phyloP scores from a whole-genome alignment of 2,797 vertebrate species.

The Pseudomugil gertrudae region DNA sequence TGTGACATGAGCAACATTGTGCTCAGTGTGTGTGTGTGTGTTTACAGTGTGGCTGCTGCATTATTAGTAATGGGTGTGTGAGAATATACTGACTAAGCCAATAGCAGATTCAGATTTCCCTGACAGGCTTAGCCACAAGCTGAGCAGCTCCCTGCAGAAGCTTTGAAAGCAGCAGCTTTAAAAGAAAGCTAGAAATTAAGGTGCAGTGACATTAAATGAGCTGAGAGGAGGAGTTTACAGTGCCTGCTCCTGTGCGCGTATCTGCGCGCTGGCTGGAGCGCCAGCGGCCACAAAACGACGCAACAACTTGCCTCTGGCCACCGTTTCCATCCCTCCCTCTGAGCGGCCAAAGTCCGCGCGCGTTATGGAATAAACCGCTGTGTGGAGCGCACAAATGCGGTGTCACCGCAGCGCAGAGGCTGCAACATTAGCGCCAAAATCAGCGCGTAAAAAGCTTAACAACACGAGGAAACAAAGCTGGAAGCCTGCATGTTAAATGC shows the following conservation, averaged over 20 bases:
- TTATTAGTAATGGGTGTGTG: conserved; percentile 61
- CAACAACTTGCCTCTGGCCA: conserved; percentile 40
- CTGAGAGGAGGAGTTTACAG: conserved; percentile 1
- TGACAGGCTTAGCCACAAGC: conserved; percentile 53
- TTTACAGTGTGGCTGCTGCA: conserved; percentile 37
- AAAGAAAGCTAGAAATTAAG: not conserved
- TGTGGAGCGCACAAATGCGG: conserved; percentile 11
- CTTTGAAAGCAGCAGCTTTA: conserved; percentile 31
- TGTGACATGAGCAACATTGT: conserved; percentile 32
- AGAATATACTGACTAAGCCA: conserved; percentile 39
- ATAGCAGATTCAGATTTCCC: conserved; percentile 53
- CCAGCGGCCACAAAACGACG: conserved; percentile 36
- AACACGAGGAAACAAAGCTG: not conserved
- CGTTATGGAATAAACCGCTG: conserved; percentile 24
- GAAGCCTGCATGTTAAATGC: too few species aligned
- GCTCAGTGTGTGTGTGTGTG: conserved; percentile 17
- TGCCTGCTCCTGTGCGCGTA: conserved; percentile 16
- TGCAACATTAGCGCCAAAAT: conserved; percentile 5
- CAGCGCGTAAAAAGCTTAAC: not conserved
- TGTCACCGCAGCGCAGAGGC: conserved; percentile 27
- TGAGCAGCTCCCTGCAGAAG: conserved; percentile 44
- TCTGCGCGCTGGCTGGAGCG: conserved; percentile 14
- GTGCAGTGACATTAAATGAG: conserved; percentile 7
- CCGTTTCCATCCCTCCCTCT: conserved; percentile 18
- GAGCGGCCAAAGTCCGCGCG: conserved; percentile 39